Conservation (phyloP, 2,888 invertebrate genomes). For the Amiota minor region DNA sequence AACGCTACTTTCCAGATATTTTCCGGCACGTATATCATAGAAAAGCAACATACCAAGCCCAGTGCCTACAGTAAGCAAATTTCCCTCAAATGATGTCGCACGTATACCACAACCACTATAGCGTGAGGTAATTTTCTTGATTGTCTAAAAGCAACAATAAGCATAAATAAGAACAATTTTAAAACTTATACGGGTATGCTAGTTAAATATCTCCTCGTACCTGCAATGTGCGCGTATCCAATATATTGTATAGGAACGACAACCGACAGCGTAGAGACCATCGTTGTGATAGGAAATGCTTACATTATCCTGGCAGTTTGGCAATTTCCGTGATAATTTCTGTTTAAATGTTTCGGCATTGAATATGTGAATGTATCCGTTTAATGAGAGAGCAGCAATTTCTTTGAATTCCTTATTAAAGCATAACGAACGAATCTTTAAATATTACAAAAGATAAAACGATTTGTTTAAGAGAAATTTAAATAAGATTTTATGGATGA, state of each 20-base stretch:
- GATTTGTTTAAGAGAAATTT: slow-evolving; percentile 9
- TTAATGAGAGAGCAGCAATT: slow-evolving; percentile 91
- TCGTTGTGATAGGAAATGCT: slow-evolving; percentile 90
- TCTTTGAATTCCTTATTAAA: slow-evolving; percentile 90
- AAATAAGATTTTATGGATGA: not conserved
- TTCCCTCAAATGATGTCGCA: slow-evolving; percentile 91
- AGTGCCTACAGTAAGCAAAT: slow-evolving; percentile 93
- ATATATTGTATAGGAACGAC: slow-evolving; percentile 89
- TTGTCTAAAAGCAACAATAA: slow-evolving; percentile 74
- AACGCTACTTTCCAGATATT: slow-evolving; percentile 92
- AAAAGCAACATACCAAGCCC: slow-evolving; percentile 93
- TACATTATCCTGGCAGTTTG: slow-evolving; percentile 93
- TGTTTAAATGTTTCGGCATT: slow-evolving; percentile 91
- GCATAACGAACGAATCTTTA: slow-evolving; percentile 84
- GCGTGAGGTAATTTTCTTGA: slow-evolving; percentile 86
- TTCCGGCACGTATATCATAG: slow-evolving; percentile 92
- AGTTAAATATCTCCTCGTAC: slow-evolving; percentile 64
- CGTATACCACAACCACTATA: slow-evolving; percentile 94
- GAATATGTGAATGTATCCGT: slow-evolving; percentile 96
- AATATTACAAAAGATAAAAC: slow-evolving; percentile 25
- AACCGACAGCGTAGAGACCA: slow-evolving; percentile 94
- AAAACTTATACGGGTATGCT: not conserved
- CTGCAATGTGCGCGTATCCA: slow-evolving; percentile 91
- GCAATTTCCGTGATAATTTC: slow-evolving; percentile 88
- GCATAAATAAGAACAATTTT: not conserved